Percentiles rank a stretch among this genome's conserved stretches.
phyloP scores from a whole-genome alignment of 2,888 invertebrate genomes.

The Ganaspis brasiliensis region DNA sequence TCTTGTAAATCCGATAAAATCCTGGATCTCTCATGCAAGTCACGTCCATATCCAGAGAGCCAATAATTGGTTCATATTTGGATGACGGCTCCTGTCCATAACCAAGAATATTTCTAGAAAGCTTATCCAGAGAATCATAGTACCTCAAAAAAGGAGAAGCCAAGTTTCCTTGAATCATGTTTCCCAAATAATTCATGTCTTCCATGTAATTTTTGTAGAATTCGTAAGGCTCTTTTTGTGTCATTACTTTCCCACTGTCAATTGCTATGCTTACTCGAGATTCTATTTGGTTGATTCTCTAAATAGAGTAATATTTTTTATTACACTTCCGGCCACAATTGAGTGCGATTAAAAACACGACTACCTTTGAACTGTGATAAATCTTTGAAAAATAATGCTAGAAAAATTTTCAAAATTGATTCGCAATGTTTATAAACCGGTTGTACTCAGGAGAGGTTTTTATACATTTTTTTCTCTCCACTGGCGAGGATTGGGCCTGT shows the following conservation, averaged over 20 bases:
- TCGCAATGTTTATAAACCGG: too few relatives aligned
- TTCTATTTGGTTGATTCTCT: conserved; percentile 70
- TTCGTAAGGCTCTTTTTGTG: conserved; percentile 62
- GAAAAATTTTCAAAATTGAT: too few relatives aligned
- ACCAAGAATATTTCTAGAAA: conserved; percentile 81
- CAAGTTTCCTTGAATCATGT: conserved; percentile 81
- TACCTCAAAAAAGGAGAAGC: conserved; percentile 78
- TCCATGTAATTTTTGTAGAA: conserved; percentile 64
- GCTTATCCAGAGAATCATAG: conserved; percentile 83
- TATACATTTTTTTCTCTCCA: too few relatives aligned
- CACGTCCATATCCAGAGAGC: conserved; percentile 84
- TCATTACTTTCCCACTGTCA: conserved; percentile 68
- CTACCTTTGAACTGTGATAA: too few relatives aligned
- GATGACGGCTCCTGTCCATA: conserved; percentile 72
- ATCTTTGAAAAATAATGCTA: too few relatives aligned
- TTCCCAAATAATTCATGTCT: conserved; percentile 83
- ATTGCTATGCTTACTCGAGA: conserved; percentile 69
- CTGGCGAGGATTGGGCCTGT: too few relatives aligned
- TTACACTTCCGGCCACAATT: too few relatives aligned
- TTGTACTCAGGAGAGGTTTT: too few relatives aligned
- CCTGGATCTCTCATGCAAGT: conserved; percentile 86
- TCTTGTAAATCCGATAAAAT: conserved; percentile 86
- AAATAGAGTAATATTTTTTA: conserved; percentile 55
- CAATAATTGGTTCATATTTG: conserved; percentile 81
- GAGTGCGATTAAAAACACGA: too few relatives aligned